A percentile compares a stretch with the other conserved stretches of the same genome.
Conservation (phyloP, 2,888 invertebrate species). For the Helicoverpa assulta region DNA sequence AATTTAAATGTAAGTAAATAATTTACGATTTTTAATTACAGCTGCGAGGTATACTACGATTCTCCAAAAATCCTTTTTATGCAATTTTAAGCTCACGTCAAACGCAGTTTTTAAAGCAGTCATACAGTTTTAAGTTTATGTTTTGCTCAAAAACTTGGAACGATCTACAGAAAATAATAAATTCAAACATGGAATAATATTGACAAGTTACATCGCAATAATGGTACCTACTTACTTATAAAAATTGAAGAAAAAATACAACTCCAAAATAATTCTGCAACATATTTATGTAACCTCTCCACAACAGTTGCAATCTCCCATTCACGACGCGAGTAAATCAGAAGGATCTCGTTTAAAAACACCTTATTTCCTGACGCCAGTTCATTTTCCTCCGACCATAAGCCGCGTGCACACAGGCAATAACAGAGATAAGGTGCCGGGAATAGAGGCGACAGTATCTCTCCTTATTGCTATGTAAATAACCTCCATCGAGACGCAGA, state of each 20-base stretch:
- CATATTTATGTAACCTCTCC: conserved; percentile 53
- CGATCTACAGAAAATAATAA: too few relatives aligned
- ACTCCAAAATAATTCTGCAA: conserved; percentile 13
- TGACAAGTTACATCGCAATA: too few relatives aligned
- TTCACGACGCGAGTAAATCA: conserved; percentile 75
- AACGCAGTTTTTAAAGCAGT: not conserved
- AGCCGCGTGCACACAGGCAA: conserved; percentile 85
- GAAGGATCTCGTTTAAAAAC: conserved; percentile 78
- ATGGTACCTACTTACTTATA: not conserved
- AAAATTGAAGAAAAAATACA: not conserved
- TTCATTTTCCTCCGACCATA: conserved; percentile 85
- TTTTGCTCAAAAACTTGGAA: not conserved
- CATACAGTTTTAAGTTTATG: not conserved
- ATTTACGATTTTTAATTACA: too few relatives aligned
- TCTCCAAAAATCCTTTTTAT: too few relatives aligned
- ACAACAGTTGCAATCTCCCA: conserved; percentile 66
- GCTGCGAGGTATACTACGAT: too few relatives aligned
- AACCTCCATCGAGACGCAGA: conserved; percentile 86
- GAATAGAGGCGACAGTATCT: conserved; percentile 80
- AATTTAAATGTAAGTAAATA: too few relatives aligned
- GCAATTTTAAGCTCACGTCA: not conserved
- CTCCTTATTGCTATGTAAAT: conserved; percentile 89
- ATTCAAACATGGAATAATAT: too few relatives aligned
- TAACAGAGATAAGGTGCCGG: conserved; percentile 83
- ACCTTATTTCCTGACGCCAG: conserved; percentile 79